Conservation (phyloP, 2,888 invertebrate genomes). For the Pristionchus arcanus region DNA sequence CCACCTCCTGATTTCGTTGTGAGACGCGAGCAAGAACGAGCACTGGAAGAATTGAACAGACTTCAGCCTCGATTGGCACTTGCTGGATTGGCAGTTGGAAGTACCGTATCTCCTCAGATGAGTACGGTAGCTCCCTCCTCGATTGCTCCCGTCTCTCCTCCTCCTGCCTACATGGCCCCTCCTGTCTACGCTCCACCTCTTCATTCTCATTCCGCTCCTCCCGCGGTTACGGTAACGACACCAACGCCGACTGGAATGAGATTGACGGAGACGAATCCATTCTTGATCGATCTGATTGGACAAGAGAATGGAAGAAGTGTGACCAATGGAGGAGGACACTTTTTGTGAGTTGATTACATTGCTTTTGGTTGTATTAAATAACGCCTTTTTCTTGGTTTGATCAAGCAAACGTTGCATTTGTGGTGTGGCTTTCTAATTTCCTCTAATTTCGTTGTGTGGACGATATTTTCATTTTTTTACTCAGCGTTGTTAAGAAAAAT, state of each 20-base stretch:
- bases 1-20: slow-evolving; percentile 42
- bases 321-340: not conserved
- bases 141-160: not conserved
- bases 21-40: slow-evolving; percentile 21
- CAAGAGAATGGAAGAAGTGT: slow-evolving; percentile 4
- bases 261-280: slow-evolving; percentile 48
- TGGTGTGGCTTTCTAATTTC: not conserved
- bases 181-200: not conserved
- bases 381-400: not conserved
- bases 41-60: slow-evolving; percentile 31
- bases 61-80: slow-evolving; percentile 30
- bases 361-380: not conserved
- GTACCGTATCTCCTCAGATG: not conserved
- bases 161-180: not conserved
- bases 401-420: not conserved
- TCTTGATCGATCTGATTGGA: slow-evolving; percentile 51
- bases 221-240: not conserved
- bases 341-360: not conserved
- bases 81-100: not conserved
- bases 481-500: no score
- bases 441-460: no score
- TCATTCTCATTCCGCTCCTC: not conserved
- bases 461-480: not conserved
- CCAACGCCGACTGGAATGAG: slow-evolving; percentile 1
- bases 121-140: not conserved